Percentiles rank a stretch among this genome's conserved stretches.
These are phyloP conservation scores for Drosophila lutescens DNA, from an alignment of 2,888 invertebrate species.

Conservation along the genomic window DNA sequence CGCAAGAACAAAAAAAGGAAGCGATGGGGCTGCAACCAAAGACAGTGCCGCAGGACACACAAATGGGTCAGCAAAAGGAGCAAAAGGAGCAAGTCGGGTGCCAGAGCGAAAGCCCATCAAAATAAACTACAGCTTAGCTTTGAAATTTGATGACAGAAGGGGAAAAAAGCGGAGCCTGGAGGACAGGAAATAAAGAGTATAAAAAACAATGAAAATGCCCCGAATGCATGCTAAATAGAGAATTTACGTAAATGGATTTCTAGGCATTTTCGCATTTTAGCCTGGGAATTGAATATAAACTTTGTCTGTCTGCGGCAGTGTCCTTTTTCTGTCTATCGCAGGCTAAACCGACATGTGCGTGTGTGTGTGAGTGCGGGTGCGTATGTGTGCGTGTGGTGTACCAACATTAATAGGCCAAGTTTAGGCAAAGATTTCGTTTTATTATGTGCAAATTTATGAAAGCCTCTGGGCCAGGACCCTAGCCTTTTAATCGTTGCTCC, in stretches of 20 bases:
- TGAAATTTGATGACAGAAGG: constrained; percentile 70
- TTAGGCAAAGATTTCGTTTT: constrained; percentile 77
- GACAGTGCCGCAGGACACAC: constrained; percentile 40
- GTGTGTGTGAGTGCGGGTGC: background rate
- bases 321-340: constrained; percentile 33
- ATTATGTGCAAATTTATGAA: constrained; percentile 78
- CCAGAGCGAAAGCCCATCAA: constrained; percentile 58
- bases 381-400: constrained; percentile 36
- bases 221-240: constrained; percentile 81
- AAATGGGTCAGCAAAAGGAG: constrained; percentile 47
- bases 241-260: constrained; percentile 82
- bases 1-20: constrained; percentile 20
- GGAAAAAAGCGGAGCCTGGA: constrained; percentile 25
- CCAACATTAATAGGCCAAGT: constrained; percentile 71
- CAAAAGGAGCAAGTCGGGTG: constrained; percentile 39
- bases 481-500: constrained; percentile 65
- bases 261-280: constrained; percentile 76
- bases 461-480: constrained; percentile 63
- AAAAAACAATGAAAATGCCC: constrained; percentile 80
- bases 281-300: constrained; percentile 76
- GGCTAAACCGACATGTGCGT: constrained; percentile 21
- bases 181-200: constrained; percentile 37
- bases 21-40: constrained; percentile 34
- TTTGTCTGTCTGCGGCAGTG: constrained; percentile 44
- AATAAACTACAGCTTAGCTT: constrained; percentile 66